Base-by-base conservation (phyloP, 2,888 invertebrate species). In the Drosophila rubida region DNA sequence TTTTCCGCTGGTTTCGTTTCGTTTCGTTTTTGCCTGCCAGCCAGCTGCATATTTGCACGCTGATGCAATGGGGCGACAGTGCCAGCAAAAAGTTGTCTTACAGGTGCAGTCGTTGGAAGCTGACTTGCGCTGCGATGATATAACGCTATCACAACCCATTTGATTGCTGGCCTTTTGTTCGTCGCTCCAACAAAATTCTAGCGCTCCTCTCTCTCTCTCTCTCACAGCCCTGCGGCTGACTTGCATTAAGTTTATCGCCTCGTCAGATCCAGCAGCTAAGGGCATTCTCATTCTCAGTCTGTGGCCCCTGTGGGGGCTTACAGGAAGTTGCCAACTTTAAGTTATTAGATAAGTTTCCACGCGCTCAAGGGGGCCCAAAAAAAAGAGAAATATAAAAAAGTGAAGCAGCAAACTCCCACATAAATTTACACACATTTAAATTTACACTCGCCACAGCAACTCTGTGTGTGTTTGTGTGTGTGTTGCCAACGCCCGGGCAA, bases 311-410 rank as follows among this genome's bases (percentile, higher is more conserved):
- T 42, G 45, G 39, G 14, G 19, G 25, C 11, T 50, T 54, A 32
- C 73, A 80, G 86, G 80, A 85, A 86, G 63, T 64, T 48, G 42
- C 37, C 46, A 22, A 22, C 57, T 71, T 65, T 65, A 32, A 45
- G 61, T 80, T 81, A 77, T 87, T 65, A 75, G 84, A 63, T 69
- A 84, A 83, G 78, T 78, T 77, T 58, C 49, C 57, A 58, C 46
- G 39, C 41, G 57, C 39, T 45, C 50, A 16, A 32, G 42, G 25
- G 11, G 32, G 44, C 37, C 19, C 30, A 19, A 48, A 46, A 48
- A 51, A 22, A 42, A 27, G 4, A 53, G 30, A 22, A 44, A 16
- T n/a, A 25, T 4, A 42, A 14, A 37, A 37, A 37, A 13, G 35
- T 13, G 35, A 37, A 13, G 14, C 35, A 37, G 25, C 37, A 76